These are phyloP conservation scores for Cosmia pyralina DNA, from an alignment of 2,888 invertebrate species.

Conservation along the genomic window DNA sequence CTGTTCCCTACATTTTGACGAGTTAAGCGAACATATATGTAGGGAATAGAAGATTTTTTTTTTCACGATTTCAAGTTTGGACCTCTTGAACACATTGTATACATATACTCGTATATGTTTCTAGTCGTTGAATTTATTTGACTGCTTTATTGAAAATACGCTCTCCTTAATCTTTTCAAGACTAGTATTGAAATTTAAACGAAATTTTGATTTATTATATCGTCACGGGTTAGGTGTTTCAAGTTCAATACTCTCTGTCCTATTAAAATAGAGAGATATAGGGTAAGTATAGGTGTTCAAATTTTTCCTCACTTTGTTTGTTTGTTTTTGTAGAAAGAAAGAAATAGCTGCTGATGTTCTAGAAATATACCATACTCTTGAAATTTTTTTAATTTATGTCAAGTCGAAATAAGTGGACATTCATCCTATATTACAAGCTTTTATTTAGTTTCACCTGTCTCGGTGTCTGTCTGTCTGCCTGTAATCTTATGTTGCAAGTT, in stretches of 20 bases:
- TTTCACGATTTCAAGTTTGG: too few relatives aligned
- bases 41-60: too few relatives aligned
- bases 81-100: too few relatives aligned
- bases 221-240: background rate
- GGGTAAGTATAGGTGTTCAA: background rate
- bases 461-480: too few relatives aligned
- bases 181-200: background rate
- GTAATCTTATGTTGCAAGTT: too few relatives aligned
- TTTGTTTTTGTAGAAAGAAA: background rate
- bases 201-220: background rate
- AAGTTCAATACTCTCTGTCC: background rate
- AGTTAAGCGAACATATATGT: too few relatives aligned
- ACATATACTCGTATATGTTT: conserved; percentile 21
- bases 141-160: conserved; percentile 7
- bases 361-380: rapidly evolving
- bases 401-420: background rate
- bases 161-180: conserved; percentile 1
- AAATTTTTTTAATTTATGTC: background rate
- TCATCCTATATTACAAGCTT: too few relatives aligned
- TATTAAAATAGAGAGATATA: background rate
- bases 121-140: conserved; percentile 16
- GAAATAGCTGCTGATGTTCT: too few relatives aligned
- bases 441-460: too few relatives aligned
- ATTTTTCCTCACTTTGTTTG: background rate
- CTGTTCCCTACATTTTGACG: too few relatives aligned